Conservation (phyloP, 2,888 invertebrate genomes). For the Prosopocoilus inquinatus region DNA sequence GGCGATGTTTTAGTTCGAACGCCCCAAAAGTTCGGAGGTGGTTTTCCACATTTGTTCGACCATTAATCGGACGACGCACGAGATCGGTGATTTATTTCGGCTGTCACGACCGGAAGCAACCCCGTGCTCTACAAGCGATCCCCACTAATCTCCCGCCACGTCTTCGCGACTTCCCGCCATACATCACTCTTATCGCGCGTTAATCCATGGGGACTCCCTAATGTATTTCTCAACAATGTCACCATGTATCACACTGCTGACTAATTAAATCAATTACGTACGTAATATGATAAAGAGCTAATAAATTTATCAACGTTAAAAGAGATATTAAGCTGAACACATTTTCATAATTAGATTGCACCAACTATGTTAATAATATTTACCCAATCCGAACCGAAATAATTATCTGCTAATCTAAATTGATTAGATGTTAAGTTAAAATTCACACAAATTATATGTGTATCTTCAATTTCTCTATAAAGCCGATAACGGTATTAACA, state of each 20-base stretch:
- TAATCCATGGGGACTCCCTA: conserved; percentile 37
- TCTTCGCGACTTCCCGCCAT: conserved; percentile 51
- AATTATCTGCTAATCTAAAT: too few species aligned
- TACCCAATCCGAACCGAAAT: too few species aligned
- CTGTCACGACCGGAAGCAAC: conserved; percentile 51
- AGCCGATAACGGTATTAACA: too few species aligned
- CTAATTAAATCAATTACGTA: conserved; percentile 3
- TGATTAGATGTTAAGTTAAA: too few species aligned
- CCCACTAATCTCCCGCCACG: conserved; percentile 50
- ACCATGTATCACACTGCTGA: not conserved
- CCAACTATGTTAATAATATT: conserved; percentile 12
- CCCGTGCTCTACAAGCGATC: conserved; percentile 49
- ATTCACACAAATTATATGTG: too few species aligned
- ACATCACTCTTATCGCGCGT: conserved; percentile 48
- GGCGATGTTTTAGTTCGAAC: not conserved
- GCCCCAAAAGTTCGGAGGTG: conserved; percentile 45
- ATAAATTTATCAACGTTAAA: conserved; percentile 5
- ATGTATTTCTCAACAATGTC: not conserved
- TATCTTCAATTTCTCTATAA: too few species aligned
- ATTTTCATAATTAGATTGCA: not conserved
- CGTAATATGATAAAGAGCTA: not conserved
- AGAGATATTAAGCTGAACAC: not conserved
- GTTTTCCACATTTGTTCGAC: conserved; percentile 51
- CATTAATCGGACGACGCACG: conserved; percentile 44
- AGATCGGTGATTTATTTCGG: conserved; percentile 48